A percentile compares a stretch with the other conserved stretches of the same genome.
These are phyloP conservation scores for Tetragonula clypearis DNA, from an alignment of 1,140 invertebrate genomes.

Conservation along the genomic window DNA sequence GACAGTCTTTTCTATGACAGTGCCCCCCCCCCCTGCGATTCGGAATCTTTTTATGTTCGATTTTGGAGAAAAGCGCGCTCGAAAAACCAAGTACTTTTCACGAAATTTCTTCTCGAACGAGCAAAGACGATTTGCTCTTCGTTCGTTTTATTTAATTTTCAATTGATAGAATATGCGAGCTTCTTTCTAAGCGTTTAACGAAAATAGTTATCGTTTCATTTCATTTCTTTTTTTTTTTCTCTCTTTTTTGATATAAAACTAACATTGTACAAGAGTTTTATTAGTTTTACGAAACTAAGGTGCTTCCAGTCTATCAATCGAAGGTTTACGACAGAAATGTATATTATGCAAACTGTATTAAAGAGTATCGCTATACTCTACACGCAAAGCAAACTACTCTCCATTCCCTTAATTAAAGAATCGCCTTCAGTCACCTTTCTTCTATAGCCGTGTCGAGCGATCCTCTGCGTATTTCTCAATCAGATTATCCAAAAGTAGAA, in stretches of 20 bases:
- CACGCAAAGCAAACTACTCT: not conserved
- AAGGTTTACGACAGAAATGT: not conserved
- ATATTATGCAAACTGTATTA: not conserved
- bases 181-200: not conserved
- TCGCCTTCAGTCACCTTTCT: not conserved
- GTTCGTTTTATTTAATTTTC: not conserved
- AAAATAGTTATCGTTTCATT: not conserved
- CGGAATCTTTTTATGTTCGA: not conserved
- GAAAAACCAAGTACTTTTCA: not conserved
- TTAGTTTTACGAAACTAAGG: not conserved
- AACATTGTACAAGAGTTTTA: not conserved
- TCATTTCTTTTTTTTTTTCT: not conserved
- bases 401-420: not conserved
- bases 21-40: not conserved
- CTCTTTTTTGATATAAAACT: too few species aligned
- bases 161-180: not conserved
- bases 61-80: not conserved
- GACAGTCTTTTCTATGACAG: slow-evolving; percentile 29
- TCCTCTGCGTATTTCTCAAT: not conserved
- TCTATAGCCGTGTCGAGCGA: not conserved
- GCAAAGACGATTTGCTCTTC: not conserved
- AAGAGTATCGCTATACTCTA: not conserved
- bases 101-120: not conserved
- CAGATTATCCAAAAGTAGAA: not conserved
- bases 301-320: not conserved